Percentiles rank a stretch among this genome's conserved stretches.
Evolutionary conservation across 2,113 vertebrate species (phyloP).

Genomic region (Silurus meridionalis): DNA sequence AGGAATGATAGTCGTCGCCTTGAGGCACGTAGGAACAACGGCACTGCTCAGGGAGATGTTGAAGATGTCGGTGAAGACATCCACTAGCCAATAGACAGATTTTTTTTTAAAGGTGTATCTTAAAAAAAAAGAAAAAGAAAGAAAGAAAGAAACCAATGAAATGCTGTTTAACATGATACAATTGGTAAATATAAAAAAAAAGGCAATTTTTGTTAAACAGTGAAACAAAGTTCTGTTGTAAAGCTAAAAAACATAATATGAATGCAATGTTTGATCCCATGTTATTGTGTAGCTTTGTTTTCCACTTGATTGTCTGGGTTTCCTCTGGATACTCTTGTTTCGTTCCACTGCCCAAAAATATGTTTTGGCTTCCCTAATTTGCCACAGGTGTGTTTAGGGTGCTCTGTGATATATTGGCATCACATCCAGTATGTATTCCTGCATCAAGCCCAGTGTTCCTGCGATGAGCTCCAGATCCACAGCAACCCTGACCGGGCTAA

Average conservation of each 20-base stretch:
- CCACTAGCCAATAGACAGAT: not conserved
- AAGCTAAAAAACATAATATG: not conserved
- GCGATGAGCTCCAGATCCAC: not conserved
- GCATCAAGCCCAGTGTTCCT: not conserved
- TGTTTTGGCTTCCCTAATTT: no score
- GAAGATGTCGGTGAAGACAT: no score
- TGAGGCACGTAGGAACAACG: no score
- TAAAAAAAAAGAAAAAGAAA: not conserved
- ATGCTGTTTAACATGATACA: not conserved
- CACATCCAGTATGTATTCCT: no score
- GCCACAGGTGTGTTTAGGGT: not conserved
- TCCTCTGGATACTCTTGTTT: not conserved
- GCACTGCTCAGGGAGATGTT: no score
- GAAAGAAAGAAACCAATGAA: not conserved
- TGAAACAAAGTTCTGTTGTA: not conserved
- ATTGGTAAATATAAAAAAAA: not conserved
- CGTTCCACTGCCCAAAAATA: not conserved
- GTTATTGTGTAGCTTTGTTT: not conserved
- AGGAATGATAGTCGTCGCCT: no score
- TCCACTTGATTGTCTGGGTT: not conserved
- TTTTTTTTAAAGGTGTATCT: not conserved
- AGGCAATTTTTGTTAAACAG: not conserved
- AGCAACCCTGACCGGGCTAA: not conserved
- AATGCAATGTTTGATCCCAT: not conserved
- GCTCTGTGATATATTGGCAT: not conserved